These are phyloP conservation scores for Tragelaphus imberbis DNA, from an alignment of 2,113 vertebrate species.

Conservation along the genomic window DNA sequence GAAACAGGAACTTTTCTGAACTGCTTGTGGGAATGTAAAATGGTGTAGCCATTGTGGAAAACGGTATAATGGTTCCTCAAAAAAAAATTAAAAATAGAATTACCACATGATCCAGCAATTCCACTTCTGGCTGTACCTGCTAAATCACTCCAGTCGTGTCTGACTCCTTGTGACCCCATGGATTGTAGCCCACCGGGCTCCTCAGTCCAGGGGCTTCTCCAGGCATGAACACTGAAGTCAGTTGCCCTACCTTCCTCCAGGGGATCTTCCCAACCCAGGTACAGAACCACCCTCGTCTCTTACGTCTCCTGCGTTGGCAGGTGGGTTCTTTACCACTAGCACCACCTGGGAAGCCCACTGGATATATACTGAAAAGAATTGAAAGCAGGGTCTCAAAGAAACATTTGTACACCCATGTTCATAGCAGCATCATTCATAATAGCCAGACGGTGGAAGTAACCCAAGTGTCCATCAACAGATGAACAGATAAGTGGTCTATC, in stretches of 20 bases:
- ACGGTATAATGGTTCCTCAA: neutral
- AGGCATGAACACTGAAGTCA: neutral
- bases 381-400: neutral
- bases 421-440: neutral
- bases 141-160: neutral
- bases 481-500: neutral
- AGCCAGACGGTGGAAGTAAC: neutral
- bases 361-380: neutral
- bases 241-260: neutral
- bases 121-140: neutral
- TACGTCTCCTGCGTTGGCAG: neutral
- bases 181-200: neutral
- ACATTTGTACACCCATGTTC: neutral
- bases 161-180: neutral
- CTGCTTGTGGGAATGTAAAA: neutral
- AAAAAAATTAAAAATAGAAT: neutral
- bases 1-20: neutral
- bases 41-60: neutral
- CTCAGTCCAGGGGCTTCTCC: neutral
- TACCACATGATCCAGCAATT: neutral
- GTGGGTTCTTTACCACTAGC: neutral
- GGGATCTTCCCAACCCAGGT: neutral
- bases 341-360: neutral
- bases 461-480: neutral
- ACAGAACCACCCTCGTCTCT: neutral